phyloP scores from a whole-genome alignment of 2,113 vertebrate species.

The Sigmodon hispidus region DNA sequence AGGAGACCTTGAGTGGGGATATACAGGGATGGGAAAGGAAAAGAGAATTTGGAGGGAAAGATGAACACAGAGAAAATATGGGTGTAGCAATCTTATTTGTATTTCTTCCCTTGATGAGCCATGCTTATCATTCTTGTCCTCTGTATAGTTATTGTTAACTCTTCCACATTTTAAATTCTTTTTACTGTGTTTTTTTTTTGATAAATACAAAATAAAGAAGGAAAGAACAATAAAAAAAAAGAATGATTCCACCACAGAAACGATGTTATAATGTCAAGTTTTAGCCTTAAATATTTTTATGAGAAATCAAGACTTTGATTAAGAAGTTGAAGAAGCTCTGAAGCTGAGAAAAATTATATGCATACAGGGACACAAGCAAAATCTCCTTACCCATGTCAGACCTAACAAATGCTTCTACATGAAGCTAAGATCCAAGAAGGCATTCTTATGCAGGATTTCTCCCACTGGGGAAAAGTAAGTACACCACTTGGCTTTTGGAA shows the following conservation, averaged over 20 bases:
- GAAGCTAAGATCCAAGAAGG: background rate
- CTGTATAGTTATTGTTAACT: too few species aligned
- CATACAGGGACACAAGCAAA: background rate
- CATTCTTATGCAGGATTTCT: background rate
- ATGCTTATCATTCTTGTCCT: too few species aligned
- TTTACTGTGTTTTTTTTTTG: too few species aligned
- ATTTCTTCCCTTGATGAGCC: too few species aligned
- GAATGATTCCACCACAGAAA: background rate
- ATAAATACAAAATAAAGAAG: too few species aligned
- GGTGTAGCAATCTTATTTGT: too few species aligned
- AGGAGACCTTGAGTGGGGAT: too few species aligned
- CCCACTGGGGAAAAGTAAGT: background rate
- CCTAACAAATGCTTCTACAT: background rate
- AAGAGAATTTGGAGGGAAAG: too few species aligned
- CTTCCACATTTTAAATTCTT: too few species aligned
- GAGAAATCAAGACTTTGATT: background rate
- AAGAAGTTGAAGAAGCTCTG: background rate
- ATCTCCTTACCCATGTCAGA: background rate
- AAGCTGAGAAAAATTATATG: background rate
- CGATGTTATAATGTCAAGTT: background rate
- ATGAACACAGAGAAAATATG: too few species aligned
- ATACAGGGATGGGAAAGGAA: too few species aligned
- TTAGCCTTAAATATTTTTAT: background rate
- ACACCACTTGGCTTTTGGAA: background rate
- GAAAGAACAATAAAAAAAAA: too few species aligned